Evolutionary conservation across 2,797 vertebrate species (phyloP), one percentile per base, ranked within the genome.

Genomic region (Taenioides sp.): DNA sequence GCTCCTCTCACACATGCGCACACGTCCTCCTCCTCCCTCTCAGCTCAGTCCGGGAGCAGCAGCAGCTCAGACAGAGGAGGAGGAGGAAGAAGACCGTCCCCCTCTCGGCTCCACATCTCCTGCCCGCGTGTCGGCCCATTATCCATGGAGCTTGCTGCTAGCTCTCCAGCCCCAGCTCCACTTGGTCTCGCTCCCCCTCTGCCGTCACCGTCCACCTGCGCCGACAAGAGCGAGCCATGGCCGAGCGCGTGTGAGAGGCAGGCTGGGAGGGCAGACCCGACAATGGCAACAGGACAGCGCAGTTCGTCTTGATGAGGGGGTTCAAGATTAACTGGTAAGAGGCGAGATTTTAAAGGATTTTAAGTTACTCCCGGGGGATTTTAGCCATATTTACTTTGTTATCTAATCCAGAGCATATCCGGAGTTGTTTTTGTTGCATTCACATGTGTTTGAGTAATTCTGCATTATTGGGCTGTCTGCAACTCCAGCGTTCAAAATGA

Each of bases 301-400:
- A 84, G 86, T 83, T 92, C 91, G 94, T 93, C 92, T 95, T 94
- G 85, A 96, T 96, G 96, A 96, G 95, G 95, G 95, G 95, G 88
- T 96, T 96, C 94, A 96, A 95, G 94, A 95, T 96, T 59, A 94
- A 94, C 92, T 96, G 95, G 96, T 96, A 94, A 96, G 93, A 58
- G 54, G 34, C 5, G 37, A 34, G 31, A 37, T 49, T 61, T 61
- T 11, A 18, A 9, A 34, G 7, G 28, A 31, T 31, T 31, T 31
- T 27, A 1, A 40, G 11, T 40, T 40, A 40, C 40, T 43, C 40
- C 12, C 12, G 2, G 1, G 11, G 14, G 11, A 43, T 14, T 43
- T 43, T 40, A 40, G 37, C 37, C 37, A 40, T 40, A 6, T 40
- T 40, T 2, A 43, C 12, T 2, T 14, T 43, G 40, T 47, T 47